These are phyloP conservation scores for Portunus trituberculatus DNA, from an alignment of 1,140 invertebrate species.

Conservation along the genomic window DNA sequence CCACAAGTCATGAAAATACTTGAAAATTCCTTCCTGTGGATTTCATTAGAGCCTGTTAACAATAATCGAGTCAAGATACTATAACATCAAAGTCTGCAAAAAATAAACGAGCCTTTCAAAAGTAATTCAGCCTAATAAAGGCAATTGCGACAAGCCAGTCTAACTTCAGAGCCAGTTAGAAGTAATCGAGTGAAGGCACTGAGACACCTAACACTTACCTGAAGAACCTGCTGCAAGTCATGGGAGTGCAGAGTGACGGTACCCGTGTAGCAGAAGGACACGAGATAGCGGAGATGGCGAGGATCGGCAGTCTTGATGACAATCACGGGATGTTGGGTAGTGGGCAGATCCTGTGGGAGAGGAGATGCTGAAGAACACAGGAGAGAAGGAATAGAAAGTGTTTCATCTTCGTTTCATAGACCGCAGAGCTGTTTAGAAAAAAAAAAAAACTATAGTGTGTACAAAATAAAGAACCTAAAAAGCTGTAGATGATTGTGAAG, in stretches of 20 bases:
- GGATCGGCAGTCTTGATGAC: slow-evolving; percentile 62
- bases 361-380: too few relatives aligned
- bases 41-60: too few relatives aligned
- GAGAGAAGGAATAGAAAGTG: background rate
- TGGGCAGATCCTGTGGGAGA: slow-evolving; percentile 45
- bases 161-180: too few relatives aligned
- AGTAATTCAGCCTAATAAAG: too few relatives aligned
- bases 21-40: too few relatives aligned
- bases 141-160: too few relatives aligned
- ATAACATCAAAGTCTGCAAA: too few relatives aligned
- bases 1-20: too few relatives aligned
- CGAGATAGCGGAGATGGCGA: slow-evolving; percentile 46
- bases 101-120: too few relatives aligned
- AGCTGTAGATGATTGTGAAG: background rate
- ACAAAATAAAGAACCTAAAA: background rate
- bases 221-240: slow-evolving; percentile 45
- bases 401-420: background rate
- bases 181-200: too few relatives aligned
- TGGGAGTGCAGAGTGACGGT: slow-evolving; percentile 50
- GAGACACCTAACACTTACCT: slow-evolving; percentile 42
- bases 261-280: slow-evolving; percentile 74
- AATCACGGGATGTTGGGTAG: slow-evolving; percentile 71
- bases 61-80: too few relatives aligned
- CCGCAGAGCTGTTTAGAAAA: background rate
- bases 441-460: background rate